Evolutionary conservation across 2,888 invertebrate species (phyloP).

Genomic region (Microctonus brassicae): DNA sequence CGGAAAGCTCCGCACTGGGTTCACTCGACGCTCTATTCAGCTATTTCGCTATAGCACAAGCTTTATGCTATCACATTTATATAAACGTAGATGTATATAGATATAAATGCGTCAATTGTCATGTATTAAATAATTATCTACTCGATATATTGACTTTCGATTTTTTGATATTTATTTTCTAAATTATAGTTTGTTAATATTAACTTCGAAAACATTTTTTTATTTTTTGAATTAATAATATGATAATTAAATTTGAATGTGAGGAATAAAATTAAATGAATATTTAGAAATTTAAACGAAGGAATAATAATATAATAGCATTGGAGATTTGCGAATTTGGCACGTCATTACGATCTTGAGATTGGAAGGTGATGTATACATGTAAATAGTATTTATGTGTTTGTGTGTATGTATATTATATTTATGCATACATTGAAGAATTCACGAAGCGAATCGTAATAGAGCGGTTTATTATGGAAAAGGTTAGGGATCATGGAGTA

Average conservation of each 20-base stretch:
- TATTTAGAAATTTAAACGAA: neutral
- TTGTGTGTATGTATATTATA: neutral
- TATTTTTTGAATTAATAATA: neutral
- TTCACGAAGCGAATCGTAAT: slow-evolving; percentile 41
- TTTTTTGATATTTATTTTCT: neutral
- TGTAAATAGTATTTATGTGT: neutral
- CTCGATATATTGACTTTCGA: neutral
- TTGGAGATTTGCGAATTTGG: neutral
- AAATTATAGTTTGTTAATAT: neutral
- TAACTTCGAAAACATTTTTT: neutral
- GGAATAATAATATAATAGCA: neutral
- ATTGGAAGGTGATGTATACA: neutral
- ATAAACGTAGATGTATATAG: slow-evolving; percentile 4
- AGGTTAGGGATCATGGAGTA: slow-evolving; percentile 31
- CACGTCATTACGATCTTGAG: neutral
- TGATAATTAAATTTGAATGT: neutral
- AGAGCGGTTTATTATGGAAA: slow-evolving; percentile 36
- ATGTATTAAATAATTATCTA: neutral
- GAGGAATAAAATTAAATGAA: neutral
- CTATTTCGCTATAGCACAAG: slow-evolving; percentile 4
- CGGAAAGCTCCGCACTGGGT: slow-evolving; percentile 43
- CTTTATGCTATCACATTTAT: slow-evolving; percentile 7
- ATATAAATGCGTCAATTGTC: neutral
- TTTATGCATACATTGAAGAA: neutral
- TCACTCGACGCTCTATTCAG: slow-evolving; percentile 16